Evolutionary conservation across 1,140 invertebrate species (phyloP).

Genomic region (Pachyrhynchus sulphureomaculatus): DNA sequence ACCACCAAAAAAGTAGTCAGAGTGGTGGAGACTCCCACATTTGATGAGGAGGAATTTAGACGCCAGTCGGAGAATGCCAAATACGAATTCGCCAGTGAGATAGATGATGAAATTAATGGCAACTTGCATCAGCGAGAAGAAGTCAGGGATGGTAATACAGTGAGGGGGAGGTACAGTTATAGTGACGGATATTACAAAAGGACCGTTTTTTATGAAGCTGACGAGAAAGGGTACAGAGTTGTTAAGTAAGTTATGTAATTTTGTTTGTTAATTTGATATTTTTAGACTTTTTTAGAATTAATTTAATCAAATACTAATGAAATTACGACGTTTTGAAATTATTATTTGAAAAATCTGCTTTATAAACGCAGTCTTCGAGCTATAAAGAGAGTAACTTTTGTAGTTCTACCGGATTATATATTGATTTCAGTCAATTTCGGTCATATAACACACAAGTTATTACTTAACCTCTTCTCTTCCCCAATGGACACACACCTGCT

Average conservation of each 20-base stretch:
- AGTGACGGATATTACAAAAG: conserved; percentile 56
- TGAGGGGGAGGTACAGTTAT: conserved; percentile 57
- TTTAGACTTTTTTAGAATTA: not conserved
- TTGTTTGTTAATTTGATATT: not conserved
- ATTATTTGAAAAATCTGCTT: not conserved
- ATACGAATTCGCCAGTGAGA: conserved; percentile 54
- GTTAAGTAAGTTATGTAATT: conserved; percentile 54
- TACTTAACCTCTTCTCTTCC: too few relatives aligned
- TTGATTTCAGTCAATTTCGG: too few relatives aligned
- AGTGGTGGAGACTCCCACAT: not conserved
- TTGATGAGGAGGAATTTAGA: conserved; percentile 14
- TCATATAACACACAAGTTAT: too few relatives aligned
- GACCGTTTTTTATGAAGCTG: conserved; percentile 58
- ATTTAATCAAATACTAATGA: not conserved
- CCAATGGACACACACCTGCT: too few relatives aligned
- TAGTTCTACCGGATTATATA: too few relatives aligned
- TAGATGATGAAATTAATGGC: conserved; percentile 58
- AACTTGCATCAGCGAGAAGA: conserved; percentile 52
- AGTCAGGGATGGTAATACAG: conserved; percentile 53
- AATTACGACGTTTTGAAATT: not conserved
- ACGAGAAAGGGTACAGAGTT: conserved; percentile 60
- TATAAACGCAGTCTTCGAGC: too few relatives aligned
- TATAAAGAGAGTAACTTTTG: too few relatives aligned
- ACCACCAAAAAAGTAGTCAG: not conserved
- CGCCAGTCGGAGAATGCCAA: conserved; percentile 40